Conservation (phyloP, 2,113 vertebrate genomes). For the Tichodroma muraria region DNA sequence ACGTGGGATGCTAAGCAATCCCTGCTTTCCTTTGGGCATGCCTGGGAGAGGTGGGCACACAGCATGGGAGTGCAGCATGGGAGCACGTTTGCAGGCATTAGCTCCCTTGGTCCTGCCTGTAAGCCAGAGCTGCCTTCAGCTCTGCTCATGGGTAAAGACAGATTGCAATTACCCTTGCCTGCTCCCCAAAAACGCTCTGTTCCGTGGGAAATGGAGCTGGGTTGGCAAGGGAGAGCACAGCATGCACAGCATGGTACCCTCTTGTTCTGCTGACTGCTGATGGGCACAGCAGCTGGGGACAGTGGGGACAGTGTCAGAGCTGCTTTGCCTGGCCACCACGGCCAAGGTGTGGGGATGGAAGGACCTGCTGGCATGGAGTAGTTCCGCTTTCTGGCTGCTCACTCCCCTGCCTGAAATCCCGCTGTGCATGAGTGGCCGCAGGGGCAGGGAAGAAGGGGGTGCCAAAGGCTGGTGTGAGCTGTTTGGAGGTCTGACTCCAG, state of each 20-base stretch:
- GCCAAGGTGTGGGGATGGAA: neutral
- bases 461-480: neutral
- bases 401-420: neutral
- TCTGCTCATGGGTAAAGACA: neutral
- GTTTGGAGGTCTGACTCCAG: neutral
- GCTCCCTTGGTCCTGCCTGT: neutral
- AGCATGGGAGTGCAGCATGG: too few species aligned
- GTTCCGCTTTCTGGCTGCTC: neutral
- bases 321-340: neutral
- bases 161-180: neutral
- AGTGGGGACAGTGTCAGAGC: neutral
- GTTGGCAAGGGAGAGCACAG: neutral
- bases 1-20: neutral
- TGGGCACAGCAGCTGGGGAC: neutral
- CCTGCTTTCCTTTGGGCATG: neutral
- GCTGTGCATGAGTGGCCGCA: accelerated
- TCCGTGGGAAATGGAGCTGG: neutral
- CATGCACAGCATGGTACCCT: accelerated
- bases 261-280: neutral
- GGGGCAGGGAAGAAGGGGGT: neutral
- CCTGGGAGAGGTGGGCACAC: neutral
- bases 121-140: neutral
- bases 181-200: neutral
- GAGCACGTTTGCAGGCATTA: neutral
- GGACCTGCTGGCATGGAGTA: neutral